These are phyloP conservation scores for Tautogolabrus adspersus DNA, from an alignment of 2,113 vertebrate genomes.

Conservation along the genomic window DNA sequence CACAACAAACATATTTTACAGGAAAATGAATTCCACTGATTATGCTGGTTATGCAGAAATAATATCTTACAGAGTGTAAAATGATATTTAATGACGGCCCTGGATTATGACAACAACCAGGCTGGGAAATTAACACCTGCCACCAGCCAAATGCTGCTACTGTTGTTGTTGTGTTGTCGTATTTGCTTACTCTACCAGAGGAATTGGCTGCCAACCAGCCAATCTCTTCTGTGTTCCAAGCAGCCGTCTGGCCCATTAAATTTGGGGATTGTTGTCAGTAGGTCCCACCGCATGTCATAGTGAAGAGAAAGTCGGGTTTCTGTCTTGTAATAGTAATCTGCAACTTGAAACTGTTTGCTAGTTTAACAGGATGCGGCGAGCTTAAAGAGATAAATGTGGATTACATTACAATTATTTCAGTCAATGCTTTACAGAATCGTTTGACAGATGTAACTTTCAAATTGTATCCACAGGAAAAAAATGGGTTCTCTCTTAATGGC, in stretches of 20 bases:
- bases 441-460: not conserved
- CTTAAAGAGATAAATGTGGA: constrained; percentile 1
- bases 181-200: constrained; percentile 55
- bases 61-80: constrained; percentile 52
- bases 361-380: constrained; percentile 5
- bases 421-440: not conserved
- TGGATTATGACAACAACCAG: constrained; percentile 50
- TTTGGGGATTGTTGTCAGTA: constrained; percentile 4
- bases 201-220: constrained; percentile 54
- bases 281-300: constrained; percentile 27
- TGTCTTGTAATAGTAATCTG: constrained; percentile 11
- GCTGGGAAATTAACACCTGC: constrained; percentile 70
- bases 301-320: constrained; percentile 29
- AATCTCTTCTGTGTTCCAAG: constrained; percentile 39
- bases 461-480: too few species aligned
- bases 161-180: constrained; percentile 50
- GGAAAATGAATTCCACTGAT: constrained; percentile 42
- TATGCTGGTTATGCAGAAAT: constrained; percentile 29
- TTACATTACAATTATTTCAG: not conserved
- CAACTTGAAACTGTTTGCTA: constrained; percentile 6
- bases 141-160: constrained; percentile 63
- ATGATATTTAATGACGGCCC: constrained; percentile 44
- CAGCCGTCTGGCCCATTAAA: constrained; percentile 34
- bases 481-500: too few species aligned
- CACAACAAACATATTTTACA: constrained; percentile 13